Conservation (phyloP, 2,888 invertebrate genomes). For the Apamea crenata region DNA sequence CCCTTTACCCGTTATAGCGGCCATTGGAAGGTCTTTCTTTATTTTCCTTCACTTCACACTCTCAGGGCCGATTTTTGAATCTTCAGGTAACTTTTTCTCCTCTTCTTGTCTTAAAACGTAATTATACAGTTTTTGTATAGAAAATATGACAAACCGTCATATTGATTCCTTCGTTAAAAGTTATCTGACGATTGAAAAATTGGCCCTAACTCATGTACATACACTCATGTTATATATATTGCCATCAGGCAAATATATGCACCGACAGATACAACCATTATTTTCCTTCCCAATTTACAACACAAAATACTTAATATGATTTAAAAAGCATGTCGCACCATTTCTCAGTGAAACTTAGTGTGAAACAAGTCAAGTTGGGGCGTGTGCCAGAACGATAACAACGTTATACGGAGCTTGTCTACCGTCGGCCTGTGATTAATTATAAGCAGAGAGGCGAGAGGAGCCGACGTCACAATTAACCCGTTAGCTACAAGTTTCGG, state of each 20-base stretch:
- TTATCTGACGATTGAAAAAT: not conserved
- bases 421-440: conserved; percentile 63
- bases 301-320: not conserved
- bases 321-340: conserved; percentile 18
- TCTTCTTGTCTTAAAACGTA: no score
- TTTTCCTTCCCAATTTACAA: not conserved
- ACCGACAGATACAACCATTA: not conserved
- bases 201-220: not conserved
- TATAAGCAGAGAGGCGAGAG: conserved; percentile 39
- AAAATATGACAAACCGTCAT: no score
- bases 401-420: conserved; percentile 49
- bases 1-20: no score
- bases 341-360: conserved; percentile 36
- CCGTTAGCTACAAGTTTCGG: conserved; percentile 38
- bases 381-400: conserved; percentile 62
- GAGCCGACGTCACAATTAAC: conserved; percentile 48
- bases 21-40: no score
- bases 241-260: not conserved
- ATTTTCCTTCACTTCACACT: not conserved
- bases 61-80: no score
- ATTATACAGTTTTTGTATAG: no score
- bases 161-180: no score
- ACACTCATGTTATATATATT: no score
- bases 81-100: no score
- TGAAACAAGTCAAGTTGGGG: conserved; percentile 31